Conservation (phyloP, 2,113 vertebrate genomes). For the Osmerus eperlanus region DNA sequence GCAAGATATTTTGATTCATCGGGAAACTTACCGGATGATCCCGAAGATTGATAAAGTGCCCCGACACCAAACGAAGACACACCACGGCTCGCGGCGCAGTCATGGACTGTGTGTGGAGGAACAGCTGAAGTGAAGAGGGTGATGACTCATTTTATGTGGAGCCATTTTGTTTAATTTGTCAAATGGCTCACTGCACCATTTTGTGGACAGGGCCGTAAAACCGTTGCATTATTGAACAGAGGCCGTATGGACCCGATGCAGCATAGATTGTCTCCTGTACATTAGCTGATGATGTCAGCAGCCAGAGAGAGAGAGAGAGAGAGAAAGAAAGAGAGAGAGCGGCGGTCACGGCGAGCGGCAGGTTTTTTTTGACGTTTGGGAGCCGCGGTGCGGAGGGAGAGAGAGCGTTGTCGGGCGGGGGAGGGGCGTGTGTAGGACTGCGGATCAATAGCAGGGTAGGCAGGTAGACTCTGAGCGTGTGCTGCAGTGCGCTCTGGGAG, state of each 20-base stretch:
- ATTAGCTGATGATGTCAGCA: slow-evolving; percentile 46
- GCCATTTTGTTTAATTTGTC: slow-evolving; percentile 33
- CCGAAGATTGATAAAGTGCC: too few relatives aligned
- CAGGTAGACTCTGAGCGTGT: slow-evolving; percentile 45
- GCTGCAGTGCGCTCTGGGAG: slow-evolving; percentile 65
- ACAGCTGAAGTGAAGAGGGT: neutral
- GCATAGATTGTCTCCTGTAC: slow-evolving; percentile 19
- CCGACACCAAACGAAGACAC: neutral
- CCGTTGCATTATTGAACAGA: slow-evolving; percentile 37
- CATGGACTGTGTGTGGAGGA: slow-evolving; percentile 11
- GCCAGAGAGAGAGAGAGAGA: slow-evolving; percentile 3
- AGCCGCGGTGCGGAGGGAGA: slow-evolving; percentile 28
- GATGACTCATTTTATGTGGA: slow-evolving; percentile 30
- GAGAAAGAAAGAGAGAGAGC: neutral
- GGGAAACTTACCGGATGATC: too few relatives aligned
- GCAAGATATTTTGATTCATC: too few relatives aligned
- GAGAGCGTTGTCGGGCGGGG: slow-evolving; percentile 29
- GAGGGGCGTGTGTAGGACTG: slow-evolving; percentile 22
- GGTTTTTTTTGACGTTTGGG: slow-evolving; percentile 48
- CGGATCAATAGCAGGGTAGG: slow-evolving; percentile 56
- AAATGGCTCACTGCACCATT: slow-evolving; percentile 29
- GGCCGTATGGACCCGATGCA: neutral
- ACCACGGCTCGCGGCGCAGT: slow-evolving; percentile 8
- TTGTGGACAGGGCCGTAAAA: slow-evolving; percentile 29
- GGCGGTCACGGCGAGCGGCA: slow-evolving; percentile 21